Percentiles rank a stretch among this genome's conserved stretches.
Conservation (phyloP, 2,888 invertebrate genomes). For the Drosophila robusta region DNA sequence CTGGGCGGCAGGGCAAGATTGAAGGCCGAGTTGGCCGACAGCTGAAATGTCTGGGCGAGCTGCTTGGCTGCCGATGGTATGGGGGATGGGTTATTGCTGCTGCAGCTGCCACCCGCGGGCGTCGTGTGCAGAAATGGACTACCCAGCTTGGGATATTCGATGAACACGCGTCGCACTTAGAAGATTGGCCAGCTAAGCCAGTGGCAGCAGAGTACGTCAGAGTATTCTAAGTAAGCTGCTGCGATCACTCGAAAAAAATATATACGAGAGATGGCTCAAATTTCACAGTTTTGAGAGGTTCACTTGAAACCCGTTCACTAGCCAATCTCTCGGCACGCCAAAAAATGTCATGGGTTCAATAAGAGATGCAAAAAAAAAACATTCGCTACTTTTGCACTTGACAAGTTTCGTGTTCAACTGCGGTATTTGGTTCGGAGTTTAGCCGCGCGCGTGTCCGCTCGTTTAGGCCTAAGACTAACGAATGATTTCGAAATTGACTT, state of each 20-base stretch:
- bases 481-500: slow-evolving; percentile 84
- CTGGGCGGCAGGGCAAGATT: slow-evolving; percentile 83
- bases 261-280: no score
- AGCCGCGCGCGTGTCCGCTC: slow-evolving; percentile 81
- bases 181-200: not conserved
- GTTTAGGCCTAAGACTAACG: slow-evolving; percentile 84
- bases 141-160: slow-evolving; percentile 82
- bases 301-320: slow-evolving; percentile 11
- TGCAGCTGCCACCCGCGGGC: slow-evolving; percentile 84
- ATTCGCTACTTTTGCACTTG: slow-evolving; percentile 19
- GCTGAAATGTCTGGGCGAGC: slow-evolving; percentile 75
- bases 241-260: not conserved
- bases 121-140: slow-evolving; percentile 84
- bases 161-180: slow-evolving; percentile 28
- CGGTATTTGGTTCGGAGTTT: slow-evolving; percentile 5
- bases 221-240: no score
- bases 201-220: no score
- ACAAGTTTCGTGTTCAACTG: slow-evolving; percentile 20
- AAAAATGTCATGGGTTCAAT: not conserved
- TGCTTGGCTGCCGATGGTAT: slow-evolving; percentile 61
- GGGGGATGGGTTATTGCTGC: slow-evolving; percentile 66
- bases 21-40: slow-evolving; percentile 83
- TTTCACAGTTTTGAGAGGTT: no score
- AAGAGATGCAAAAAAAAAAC: not conserved
- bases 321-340: not conserved